A percentile compares a stretch with the other conserved stretches of the same genome.
Conservation (phyloP, 92 coral and sea anemone genomes). For the Galaxea fascicularis region DNA sequence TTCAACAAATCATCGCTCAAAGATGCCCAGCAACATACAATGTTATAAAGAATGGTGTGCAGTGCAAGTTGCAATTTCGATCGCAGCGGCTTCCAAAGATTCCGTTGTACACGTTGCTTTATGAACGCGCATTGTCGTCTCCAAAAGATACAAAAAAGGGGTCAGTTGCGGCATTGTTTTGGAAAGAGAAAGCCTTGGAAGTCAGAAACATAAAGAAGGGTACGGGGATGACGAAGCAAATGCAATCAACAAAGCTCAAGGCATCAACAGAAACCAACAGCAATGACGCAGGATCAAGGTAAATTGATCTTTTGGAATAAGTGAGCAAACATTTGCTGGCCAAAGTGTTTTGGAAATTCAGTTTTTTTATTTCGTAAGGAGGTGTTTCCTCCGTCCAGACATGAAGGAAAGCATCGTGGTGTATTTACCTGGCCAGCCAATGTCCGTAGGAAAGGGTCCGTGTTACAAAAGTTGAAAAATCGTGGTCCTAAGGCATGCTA, state of each 20-base stretch:
- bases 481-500: too few relatives aligned
- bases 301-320: background rate
- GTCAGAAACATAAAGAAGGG: background rate
- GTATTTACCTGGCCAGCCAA: too few relatives aligned
- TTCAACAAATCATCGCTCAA: conserved; percentile 68
- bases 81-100: conserved; percentile 55
- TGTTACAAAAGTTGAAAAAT: too few relatives aligned
- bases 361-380: too few relatives aligned
- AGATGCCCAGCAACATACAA: conserved; percentile 68
- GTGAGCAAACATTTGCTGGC: too few relatives aligned
- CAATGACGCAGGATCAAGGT: conserved; percentile 4
- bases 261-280: background rate
- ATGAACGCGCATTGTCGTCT: conserved; percentile 28
- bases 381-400: too few relatives aligned
- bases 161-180: background rate
- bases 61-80: conserved; percentile 58
- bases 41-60: conserved; percentile 52
- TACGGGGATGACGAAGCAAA: background rate
- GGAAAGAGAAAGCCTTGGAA: background rate
- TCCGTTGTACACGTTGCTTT: conserved; percentile 65
- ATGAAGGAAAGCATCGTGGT: too few relatives aligned
- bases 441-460: too few relatives aligned
- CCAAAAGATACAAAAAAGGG: background rate
- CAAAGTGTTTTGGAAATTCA: too few relatives aligned
- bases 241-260: background rate